Base-by-base conservation (phyloP, 2,888 invertebrate genomes). In the Pelosia muscerda region DNA sequence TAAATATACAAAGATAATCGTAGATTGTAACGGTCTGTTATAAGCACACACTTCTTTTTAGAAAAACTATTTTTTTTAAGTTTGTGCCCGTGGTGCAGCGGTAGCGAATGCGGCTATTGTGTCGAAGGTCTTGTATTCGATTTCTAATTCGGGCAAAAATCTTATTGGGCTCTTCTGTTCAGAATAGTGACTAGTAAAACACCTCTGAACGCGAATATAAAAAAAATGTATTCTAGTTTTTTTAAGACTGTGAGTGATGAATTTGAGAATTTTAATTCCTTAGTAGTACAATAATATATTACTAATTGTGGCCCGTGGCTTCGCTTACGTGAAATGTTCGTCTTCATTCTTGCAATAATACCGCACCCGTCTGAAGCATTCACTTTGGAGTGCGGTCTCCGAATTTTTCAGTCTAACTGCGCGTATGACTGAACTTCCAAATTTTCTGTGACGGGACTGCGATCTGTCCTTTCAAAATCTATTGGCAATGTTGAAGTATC, bases 1-100 rank as follows among this genome's bases (percentile, higher is more conserved):
- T 68, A 53, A 63, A 54, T 57, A 72, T 68, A 59, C 68, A 60
- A 38, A 65, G 66, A 58, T 72, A 67, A 69, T 63, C 56, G 69
- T 72, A 63, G 64, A 66, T 65, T 64, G 66, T 63, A 65, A 57
- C 58, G 56, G 72, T 62, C 19, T 26, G 66, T 63, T 68, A 65
- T 63, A 58, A 58, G 42, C 26, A 69, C 63, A 63, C 56, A 28
- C 26, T 68, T 63, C 62, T 63, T 65, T 68, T 49, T 22, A 49
- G 56, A 42, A 64, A 38, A 49, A 63, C 58, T 60, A 66, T 66
- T 61, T 68, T 72, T 54, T 66, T 66, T 25, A 54, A 10, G 66
- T 71, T 55, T 58, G 56, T 69, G 67, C 42, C 42, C 42, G 42
- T 42, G 42, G 19, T 8, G 42, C 49, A 42, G 42, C 19, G 49